phyloP scores from a whole-genome alignment of 1,140 invertebrate species.

The Cotesia typhae region DNA sequence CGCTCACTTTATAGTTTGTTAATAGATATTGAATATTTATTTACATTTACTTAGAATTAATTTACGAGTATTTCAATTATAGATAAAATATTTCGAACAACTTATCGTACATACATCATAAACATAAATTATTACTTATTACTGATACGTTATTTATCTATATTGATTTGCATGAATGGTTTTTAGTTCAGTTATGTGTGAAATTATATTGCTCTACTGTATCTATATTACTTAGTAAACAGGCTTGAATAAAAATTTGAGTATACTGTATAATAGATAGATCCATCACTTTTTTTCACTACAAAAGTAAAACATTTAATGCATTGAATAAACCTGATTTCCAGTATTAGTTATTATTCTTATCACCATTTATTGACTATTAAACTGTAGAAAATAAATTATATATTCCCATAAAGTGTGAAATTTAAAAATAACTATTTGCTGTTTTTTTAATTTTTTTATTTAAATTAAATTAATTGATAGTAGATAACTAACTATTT shows the following conservation, averaged over 20 bases:
- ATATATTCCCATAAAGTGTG: conserved; percentile 15
- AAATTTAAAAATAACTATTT: not conserved
- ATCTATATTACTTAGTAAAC: not conserved
- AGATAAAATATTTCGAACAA: conserved; percentile 10
- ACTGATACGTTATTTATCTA: not conserved
- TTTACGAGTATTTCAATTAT: not conserved
- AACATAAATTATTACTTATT: not conserved
- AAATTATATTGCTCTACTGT: conserved; percentile 32
- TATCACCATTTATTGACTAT: conserved; percentile 32
- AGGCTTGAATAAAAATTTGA: not conserved
- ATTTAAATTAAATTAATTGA: conserved; percentile 10
- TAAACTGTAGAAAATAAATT: conserved; percentile 26
- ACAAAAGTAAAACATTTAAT: conserved; percentile 5
- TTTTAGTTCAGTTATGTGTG: conserved; percentile 31
- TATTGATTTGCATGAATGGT: conserved; percentile 28
- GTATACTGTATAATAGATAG: not conserved
- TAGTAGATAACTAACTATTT: not conserved
- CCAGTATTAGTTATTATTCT: conserved; percentile 20
- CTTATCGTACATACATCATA: conserved; percentile 27
- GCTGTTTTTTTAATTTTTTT: not conserved
- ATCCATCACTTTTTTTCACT: not conserved
- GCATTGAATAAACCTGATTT: conserved; percentile 25
- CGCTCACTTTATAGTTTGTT: too few relatives aligned
- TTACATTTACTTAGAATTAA: too few relatives aligned
- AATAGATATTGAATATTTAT: too few relatives aligned